These are phyloP conservation scores for Zeus faber DNA, from an alignment of 2,113 vertebrate species.

Conservation along the genomic window DNA sequence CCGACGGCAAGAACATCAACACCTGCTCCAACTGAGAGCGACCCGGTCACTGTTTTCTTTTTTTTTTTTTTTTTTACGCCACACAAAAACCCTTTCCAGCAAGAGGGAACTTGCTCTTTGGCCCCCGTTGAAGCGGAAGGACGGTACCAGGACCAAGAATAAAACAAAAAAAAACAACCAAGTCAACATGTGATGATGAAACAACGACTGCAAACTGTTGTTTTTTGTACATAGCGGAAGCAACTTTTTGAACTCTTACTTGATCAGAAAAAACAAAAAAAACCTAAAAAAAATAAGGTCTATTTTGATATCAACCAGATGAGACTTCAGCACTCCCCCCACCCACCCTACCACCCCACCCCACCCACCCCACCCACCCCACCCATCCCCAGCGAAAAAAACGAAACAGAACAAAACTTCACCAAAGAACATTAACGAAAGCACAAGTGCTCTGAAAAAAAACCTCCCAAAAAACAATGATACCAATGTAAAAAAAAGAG, in stretches of 20 bases:
- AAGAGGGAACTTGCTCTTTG: constrained; percentile 36
- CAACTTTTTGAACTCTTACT: constrained; percentile 6
- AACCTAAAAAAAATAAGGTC: constrained; percentile 9
- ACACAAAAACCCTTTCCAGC: constrained; percentile 67
- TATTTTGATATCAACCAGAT: too few relatives aligned
- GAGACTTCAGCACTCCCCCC: too few relatives aligned
- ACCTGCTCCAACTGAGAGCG: constrained; percentile 81
- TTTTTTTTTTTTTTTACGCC: not conserved
- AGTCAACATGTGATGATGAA: not conserved
- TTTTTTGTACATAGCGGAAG: not conserved
- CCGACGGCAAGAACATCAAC: constrained; percentile 95
- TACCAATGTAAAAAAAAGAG: constrained; percentile 10
- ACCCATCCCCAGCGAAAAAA: too few relatives aligned
- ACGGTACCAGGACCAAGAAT: constrained; percentile 9
- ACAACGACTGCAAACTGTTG: not conserved
- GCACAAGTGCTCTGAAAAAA: constrained; percentile 17
- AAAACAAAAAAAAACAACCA: not conserved
- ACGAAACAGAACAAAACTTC: not conserved
- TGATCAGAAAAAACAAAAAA: constrained; percentile 11
- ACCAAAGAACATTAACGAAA: constrained; percentile 19
- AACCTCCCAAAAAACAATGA: too few relatives aligned
- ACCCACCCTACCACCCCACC: too few relatives aligned
- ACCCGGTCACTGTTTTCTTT: not conserved
- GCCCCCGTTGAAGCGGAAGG: constrained; percentile 24
- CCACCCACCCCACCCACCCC: too few relatives aligned